Percentiles rank a stretch among this genome's conserved stretches.
Evolutionary conservation across 2,888 invertebrate genomes (phyloP).

Genomic region (Lymantria monacha): DNA sequence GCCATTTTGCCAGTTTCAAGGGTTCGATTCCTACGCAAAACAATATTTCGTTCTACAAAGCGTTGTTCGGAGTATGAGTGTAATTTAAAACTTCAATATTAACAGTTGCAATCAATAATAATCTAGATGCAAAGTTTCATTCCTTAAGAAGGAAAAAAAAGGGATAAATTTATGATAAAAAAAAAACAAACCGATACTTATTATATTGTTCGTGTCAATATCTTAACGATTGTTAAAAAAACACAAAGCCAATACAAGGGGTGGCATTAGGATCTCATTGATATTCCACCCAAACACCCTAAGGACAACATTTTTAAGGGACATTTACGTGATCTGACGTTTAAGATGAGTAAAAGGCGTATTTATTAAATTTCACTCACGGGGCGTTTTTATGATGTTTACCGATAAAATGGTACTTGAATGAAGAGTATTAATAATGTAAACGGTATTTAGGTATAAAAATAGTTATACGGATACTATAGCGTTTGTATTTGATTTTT

Average conservation of each 20-base stretch:
- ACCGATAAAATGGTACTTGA: not conserved
- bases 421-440: not conserved
- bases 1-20: no score
- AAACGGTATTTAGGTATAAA: not conserved
- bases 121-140: no score
- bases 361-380: conserved; percentile 19
- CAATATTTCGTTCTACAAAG: no score
- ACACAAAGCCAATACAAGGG: conserved; percentile 16
- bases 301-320: conserved; percentile 32
- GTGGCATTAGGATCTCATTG: conserved; percentile 23
- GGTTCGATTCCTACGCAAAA: no score
- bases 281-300: conserved; percentile 18
- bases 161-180: no score
- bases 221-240: not conserved
- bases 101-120: no score
- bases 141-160: no score
- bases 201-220: not conserved
- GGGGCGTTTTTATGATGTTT: not conserved
- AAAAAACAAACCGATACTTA: no score
- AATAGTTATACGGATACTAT: no score
- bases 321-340: conserved; percentile 24
- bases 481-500: no score
- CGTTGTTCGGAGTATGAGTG: no score
- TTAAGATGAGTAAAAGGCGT: conserved; percentile 16
- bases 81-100: no score